These are phyloP conservation scores for Steinernema scapterisci DNA, from an alignment of 2,888 invertebrate species.

Conservation along the genomic window DNA sequence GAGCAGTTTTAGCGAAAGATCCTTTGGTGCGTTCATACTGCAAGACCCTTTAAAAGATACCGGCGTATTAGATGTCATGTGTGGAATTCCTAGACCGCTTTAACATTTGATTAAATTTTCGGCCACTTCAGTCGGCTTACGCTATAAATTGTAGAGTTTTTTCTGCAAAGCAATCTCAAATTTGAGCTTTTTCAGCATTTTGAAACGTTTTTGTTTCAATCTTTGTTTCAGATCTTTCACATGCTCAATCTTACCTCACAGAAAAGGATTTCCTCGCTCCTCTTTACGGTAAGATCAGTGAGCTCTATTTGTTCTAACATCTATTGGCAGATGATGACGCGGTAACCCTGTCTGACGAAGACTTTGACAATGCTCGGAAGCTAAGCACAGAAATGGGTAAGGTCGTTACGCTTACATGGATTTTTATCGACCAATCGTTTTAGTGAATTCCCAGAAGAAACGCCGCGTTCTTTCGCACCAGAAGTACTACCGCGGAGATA, in stretches of 20 bases:
- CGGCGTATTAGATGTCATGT: too few relatives aligned
- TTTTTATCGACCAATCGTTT: not conserved
- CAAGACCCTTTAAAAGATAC: too few relatives aligned
- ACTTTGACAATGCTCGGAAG: slow-evolving; percentile 60
- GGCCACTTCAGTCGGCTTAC: too few relatives aligned
- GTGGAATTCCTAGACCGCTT: too few relatives aligned
- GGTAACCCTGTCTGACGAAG: slow-evolving; percentile 51
- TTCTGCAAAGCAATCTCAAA: too few relatives aligned
- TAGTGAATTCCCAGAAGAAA: not conserved
- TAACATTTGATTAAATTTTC: too few relatives aligned
- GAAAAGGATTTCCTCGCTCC: slow-evolving; percentile 54
- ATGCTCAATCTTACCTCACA: slow-evolving; percentile 45
- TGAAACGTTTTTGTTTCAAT: too few relatives aligned
- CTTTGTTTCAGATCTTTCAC: too few relatives aligned
- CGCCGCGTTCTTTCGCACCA: slow-evolving; percentile 54
- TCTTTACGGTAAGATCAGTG: slow-evolving; percentile 43
- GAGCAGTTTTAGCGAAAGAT: too few relatives aligned
- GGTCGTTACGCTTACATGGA: not conserved
- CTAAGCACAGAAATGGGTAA: slow-evolving; percentile 47
- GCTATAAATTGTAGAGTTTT: too few relatives aligned
- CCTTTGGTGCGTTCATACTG: too few relatives aligned
- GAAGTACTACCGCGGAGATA: slow-evolving; percentile 58
- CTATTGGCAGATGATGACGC: slow-evolving; percentile 44
- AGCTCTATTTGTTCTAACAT: not conserved
- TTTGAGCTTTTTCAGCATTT: too few relatives aligned